A percentile compares a stretch with the other conserved stretches of the same genome.
Conservation (phyloP, 2,888 invertebrate genomes). For the Parascotia fuliginaria region DNA sequence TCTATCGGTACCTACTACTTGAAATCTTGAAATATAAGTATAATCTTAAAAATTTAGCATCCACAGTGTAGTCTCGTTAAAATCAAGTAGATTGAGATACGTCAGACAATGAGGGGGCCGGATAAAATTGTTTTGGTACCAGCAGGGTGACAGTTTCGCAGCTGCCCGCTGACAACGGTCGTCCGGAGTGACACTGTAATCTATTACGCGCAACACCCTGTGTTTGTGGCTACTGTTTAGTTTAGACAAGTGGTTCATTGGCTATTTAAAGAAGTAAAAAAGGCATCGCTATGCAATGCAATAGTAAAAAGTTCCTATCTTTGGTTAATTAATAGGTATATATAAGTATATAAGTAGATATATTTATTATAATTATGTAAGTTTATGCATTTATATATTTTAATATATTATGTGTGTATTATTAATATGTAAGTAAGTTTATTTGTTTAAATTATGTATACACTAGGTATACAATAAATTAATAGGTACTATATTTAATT, state of each 20-base stretch:
- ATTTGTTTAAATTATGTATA: no score
- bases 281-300: constrained; percentile 28
- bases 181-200: constrained; percentile 65
- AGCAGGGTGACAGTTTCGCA: constrained; percentile 59
- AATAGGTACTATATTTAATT: no score
- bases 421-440: no score
- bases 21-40: no score
- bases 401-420: no score
- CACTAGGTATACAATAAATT: no score
- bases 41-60: constrained; percentile 1
- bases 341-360: no score
- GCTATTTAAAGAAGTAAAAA: constrained; percentile 40
- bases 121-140: constrained; percentile 49
- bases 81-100: constrained; percentile 49
- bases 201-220: constrained; percentile 59
- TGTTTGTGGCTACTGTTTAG: constrained; percentile 37
- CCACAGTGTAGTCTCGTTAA: constrained; percentile 37
- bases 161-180: constrained; percentile 70
- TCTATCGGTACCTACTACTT: not conserved
- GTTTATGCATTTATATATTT: no score
- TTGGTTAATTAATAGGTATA: no score
- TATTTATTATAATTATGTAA: no score
- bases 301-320: no score
- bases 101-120: constrained; percentile 34
- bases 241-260: constrained; percentile 36